These are phyloP conservation scores for Erpornis zantholeuca DNA, from an alignment of 2,113 vertebrate genomes.

Conservation along the genomic window DNA sequence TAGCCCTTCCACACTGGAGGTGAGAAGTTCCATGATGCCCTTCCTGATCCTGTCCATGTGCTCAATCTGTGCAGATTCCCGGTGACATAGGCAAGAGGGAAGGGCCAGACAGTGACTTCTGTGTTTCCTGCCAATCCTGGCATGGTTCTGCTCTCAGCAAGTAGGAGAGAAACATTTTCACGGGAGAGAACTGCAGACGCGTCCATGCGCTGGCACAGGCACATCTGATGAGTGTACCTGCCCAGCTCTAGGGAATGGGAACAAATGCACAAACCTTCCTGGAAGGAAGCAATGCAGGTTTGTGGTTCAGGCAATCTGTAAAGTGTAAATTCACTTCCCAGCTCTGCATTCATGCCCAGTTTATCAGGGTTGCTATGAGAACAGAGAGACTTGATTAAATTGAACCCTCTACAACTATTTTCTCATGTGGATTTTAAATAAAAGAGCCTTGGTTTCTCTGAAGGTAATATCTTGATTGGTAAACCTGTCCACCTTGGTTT, in stretches of 20 bases:
- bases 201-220: rapidly evolving
- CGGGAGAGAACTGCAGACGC: neutral
- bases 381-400: neutral
- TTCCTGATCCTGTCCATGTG: neutral
- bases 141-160: neutral
- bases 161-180: neutral
- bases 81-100: neutral
- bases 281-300: rapidly evolving
- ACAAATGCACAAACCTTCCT: neutral
- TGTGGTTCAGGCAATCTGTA: neutral
- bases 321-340: neutral
- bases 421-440: neutral
- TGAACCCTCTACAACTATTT: neutral
- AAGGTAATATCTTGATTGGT: neutral
- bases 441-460: neutral
- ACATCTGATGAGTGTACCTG: rapidly evolving
- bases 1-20: rapidly evolving
- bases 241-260: neutral
- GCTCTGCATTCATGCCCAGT: neutral
- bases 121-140: neutral
- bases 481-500: neutral
- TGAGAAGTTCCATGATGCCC: neutral
- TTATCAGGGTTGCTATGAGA: neutral
- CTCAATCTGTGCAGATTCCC: neutral
- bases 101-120: neutral